Percentiles rank a stretch among this genome's conserved stretches.
phyloP scores from a whole-genome alignment of 2,797 vertebrate genomes.

The Amazona finschi region DNA sequence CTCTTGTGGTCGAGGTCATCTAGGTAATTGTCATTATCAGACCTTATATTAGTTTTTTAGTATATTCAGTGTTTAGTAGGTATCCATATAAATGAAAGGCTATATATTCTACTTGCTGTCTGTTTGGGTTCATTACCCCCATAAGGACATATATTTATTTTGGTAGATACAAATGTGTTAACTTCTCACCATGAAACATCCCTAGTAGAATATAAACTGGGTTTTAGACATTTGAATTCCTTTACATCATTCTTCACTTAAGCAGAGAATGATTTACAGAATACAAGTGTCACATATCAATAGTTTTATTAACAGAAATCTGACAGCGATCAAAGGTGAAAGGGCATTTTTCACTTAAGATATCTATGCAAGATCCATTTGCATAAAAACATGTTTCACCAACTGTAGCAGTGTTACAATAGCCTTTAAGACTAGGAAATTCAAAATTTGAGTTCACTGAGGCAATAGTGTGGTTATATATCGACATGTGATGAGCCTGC shows the following conservation, averaged over 20 bases:
- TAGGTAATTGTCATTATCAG: background rate
- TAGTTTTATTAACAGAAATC: background rate
- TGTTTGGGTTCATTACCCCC: background rate
- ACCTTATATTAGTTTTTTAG: background rate
- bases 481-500: background rate
- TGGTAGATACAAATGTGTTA: background rate
- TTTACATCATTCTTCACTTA: background rate
- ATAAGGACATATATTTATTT: background rate
- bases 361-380: background rate
- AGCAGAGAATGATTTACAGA: background rate
- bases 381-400: background rate
- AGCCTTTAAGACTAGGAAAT: background rate
- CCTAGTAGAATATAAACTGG: background rate
- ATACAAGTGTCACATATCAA: background rate
- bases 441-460: background rate
- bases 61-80: background rate
- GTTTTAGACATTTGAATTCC: background rate
- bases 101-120: background rate
- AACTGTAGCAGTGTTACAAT: background rate
- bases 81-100: background rate
- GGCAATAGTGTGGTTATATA: background rate
- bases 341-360: background rate
- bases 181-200: background rate
- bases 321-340: background rate
- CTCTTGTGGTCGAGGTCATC: background rate